Evolutionary conservation across 2,113 vertebrate species (phyloP).

Genomic region (Carassius gibelio): DNA sequence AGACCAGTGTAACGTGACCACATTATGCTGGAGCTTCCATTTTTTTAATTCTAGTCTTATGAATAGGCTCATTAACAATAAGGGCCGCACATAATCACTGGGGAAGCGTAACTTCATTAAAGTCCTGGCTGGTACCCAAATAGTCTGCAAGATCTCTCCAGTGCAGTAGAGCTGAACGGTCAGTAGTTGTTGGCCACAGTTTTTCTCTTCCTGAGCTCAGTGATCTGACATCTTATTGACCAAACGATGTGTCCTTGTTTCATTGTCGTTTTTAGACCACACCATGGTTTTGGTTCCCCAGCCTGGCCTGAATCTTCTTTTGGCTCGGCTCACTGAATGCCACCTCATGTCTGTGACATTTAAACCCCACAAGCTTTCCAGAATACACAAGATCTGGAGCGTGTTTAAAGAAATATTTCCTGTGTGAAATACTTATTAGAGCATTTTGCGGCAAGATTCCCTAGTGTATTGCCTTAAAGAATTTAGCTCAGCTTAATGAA

Average conservation of each 20-base stretch:
- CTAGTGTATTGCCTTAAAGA: constrained; percentile 3
- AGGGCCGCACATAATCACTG: constrained; percentile 20
- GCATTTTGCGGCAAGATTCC: background rate
- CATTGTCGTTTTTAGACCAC: background rate
- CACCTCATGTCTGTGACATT: constrained; percentile 19
- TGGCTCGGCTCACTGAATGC: background rate
- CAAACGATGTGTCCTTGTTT: constrained; percentile 5
- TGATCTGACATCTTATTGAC: background rate
- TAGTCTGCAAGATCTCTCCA: constrained; percentile 2
- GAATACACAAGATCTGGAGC: constrained; percentile 21
- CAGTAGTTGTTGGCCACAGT: background rate
- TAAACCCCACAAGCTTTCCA: constrained; percentile 15
- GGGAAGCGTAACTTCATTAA: constrained; percentile 36
- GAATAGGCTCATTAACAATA: constrained; percentile 38
- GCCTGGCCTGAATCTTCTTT: background rate
- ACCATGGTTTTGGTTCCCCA: background rate
- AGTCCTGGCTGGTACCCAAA: constrained; percentile 21
- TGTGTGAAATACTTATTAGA: constrained; percentile 28
- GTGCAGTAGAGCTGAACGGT: background rate
- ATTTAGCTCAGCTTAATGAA: constrained; percentile 9
- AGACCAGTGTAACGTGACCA: background rate
- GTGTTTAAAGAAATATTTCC: constrained; percentile 3
- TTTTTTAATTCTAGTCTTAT: constrained; percentile 21
- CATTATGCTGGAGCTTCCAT: background rate
- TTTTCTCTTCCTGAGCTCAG: constrained; percentile 9